Evolutionary conservation across 1,140 invertebrate species (phyloP).

Genomic region (Harlomillsia oculata): DNA sequence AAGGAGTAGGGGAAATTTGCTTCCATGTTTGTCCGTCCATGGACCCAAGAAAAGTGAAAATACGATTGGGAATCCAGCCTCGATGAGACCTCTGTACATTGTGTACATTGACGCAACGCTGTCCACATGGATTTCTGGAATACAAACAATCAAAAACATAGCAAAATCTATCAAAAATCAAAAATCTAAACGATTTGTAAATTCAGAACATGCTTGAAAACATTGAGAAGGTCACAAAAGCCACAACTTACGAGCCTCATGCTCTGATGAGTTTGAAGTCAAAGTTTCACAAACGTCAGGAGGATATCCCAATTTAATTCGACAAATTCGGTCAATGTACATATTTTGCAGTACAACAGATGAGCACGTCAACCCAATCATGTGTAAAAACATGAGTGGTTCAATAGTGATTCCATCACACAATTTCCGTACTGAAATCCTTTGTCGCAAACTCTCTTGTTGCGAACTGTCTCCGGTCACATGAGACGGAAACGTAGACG

Average conservation of each 20-base stretch:
- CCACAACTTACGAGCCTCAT: too few species aligned
- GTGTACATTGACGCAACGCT: background rate
- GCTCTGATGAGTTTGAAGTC: background rate
- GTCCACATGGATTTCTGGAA: conserved; percentile 15
- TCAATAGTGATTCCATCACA: background rate
- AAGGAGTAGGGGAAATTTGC: conserved; percentile 14
- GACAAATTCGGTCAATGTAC: conserved; percentile 29
- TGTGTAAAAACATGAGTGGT: conserved; percentile 25
- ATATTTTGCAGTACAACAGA: conserved; percentile 23
- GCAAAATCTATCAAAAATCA: background rate
- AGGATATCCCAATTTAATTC: conserved; percentile 1
- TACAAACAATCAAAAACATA: background rate
- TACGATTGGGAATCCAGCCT: conserved; percentile 18
- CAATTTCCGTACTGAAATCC: background rate
- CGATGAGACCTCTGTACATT: conserved; percentile 14
- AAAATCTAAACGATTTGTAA: background rate
- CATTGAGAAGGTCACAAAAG: too few species aligned
- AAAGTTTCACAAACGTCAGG: conserved; percentile 12
- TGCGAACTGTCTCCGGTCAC: background rate
- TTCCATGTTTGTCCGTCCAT: conserved; percentile 20
- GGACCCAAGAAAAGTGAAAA: conserved; percentile 21
- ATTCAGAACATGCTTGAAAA: background rate
- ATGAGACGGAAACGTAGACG: too few species aligned
- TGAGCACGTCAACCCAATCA: conserved; percentile 8
- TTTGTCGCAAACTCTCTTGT: background rate